Evolutionary conservation across 2,797 vertebrate species (phyloP).

Genomic region (Tarsius wallacei): DNA sequence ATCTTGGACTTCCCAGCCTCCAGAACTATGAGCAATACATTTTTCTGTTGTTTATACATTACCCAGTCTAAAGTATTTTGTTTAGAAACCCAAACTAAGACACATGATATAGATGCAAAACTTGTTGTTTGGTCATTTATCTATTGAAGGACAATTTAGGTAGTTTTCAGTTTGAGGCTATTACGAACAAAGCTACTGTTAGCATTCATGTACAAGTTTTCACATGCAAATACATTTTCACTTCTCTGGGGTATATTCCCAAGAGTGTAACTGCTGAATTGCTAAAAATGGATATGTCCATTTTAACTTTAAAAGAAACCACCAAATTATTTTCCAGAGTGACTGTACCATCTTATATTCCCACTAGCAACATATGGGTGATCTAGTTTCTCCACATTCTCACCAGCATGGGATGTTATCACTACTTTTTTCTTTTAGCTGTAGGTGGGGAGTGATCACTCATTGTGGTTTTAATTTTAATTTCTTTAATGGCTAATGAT

Average conservation of each 20-base stretch:
- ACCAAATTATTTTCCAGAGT: neutral
- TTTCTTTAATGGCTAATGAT: neutral
- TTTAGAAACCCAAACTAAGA: neutral
- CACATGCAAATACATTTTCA: neutral
- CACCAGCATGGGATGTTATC: neutral
- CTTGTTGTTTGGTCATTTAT: neutral
- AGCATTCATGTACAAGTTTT: neutral
- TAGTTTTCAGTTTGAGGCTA: neutral
- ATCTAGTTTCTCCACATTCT: neutral
- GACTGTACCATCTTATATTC: neutral
- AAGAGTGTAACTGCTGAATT: neutral
- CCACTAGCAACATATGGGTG: neutral
- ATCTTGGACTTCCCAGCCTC: neutral
- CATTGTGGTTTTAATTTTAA: neutral
- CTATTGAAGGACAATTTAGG: neutral
- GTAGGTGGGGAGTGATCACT: neutral
- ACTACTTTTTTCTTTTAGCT: neutral
- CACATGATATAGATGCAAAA: neutral
- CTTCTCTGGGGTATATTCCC: neutral
- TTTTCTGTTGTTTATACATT: neutral
- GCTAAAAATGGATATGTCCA: neutral
- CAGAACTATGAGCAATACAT: neutral
- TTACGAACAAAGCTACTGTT: neutral
- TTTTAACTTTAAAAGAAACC: neutral
- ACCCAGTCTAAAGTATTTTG: neutral